Conservation (phyloP, 2,888 invertebrate species). For the Melangyna quadrimaculata region DNA sequence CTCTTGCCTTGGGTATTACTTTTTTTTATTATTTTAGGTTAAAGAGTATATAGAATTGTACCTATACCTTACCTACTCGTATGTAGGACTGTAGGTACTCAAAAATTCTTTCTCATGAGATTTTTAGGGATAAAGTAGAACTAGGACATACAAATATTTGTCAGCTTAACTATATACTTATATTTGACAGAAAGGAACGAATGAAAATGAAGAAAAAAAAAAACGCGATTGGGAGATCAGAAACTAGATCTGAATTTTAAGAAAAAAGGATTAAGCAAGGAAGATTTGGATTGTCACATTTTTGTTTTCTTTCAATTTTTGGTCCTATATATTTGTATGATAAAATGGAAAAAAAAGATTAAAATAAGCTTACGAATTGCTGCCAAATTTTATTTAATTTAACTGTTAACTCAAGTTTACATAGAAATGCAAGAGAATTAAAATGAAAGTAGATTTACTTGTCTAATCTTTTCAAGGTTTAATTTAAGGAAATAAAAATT, state of each 20-base stretch:
- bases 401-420: neutral
- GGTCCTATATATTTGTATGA: neutral
- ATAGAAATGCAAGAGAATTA: neutral
- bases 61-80: too few relatives aligned
- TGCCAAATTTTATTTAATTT: neutral
- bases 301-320: neutral
- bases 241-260: conserved; percentile 26
- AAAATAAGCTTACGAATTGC: neutral
- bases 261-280: conserved; percentile 33
- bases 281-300: neutral
- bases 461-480: neutral
- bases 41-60: neutral
- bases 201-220: neutral
- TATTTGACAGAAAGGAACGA: conserved; percentile 1
- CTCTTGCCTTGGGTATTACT: neutral
- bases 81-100: neutral
- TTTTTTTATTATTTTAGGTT: neutral
- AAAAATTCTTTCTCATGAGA: neutral
- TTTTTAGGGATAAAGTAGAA: conserved; percentile 39
- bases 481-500: too few relatives aligned
- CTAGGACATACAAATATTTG: conserved; percentile 64
- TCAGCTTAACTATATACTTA: conserved; percentile 49
- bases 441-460: neutral
- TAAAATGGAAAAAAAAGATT: neutral
- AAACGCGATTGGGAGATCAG: neutral